Evolutionary conservation across 2,797 vertebrate species (phyloP), one percentile per base, ranked within the genome.

Genomic region (Sandelia bainsii): DNA sequence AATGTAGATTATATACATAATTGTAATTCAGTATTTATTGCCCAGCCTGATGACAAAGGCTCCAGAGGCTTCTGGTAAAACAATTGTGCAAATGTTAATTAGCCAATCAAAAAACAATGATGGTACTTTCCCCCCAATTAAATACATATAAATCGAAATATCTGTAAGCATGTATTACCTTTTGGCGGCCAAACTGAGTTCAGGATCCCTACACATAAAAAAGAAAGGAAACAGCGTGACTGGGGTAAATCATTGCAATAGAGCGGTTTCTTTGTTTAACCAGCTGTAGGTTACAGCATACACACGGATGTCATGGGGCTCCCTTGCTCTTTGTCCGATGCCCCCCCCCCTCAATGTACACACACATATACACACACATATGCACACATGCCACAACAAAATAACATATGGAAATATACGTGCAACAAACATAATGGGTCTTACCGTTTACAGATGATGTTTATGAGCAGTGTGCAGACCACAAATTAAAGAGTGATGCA

Each of bases 181-280:
- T 87, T 80, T 34, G 62, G 29, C 62, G 50, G 46, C 63, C 59
- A 74, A 71, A 82, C 29, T 25, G 68, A 71, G 79, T 64, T 82
- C 62, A 49, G 77, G 77, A 73, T 80, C 53, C 69, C 77, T 85
- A 65, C 46, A 81, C 45, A 86, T 62, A 34, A 68, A 69, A 66
- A 59, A 68, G 51, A 82, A 48, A 60, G 79, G 58, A 85, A 85
- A 78, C 64, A 61, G 50, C 27, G 72, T 82, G 79, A 82, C 37
- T 70, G 76, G 74, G 79, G 74, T 74, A 81, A 89, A 85, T 84
- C 71, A 79, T 85, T 70, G 88, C 81, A 76, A 82, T 70, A 69
- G 90, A 87, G 88, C 76, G 83, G 90, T 81, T 93, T 93, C 94
- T 95, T 95, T 95, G 94, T 95, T 94, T 93, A 90, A 91, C 89